A percentile compares a stretch with the other conserved stretches of the same genome.
Evolutionary conservation across 2,113 vertebrate genomes (phyloP).

Genomic region (Pelusios castaneus): DNA sequence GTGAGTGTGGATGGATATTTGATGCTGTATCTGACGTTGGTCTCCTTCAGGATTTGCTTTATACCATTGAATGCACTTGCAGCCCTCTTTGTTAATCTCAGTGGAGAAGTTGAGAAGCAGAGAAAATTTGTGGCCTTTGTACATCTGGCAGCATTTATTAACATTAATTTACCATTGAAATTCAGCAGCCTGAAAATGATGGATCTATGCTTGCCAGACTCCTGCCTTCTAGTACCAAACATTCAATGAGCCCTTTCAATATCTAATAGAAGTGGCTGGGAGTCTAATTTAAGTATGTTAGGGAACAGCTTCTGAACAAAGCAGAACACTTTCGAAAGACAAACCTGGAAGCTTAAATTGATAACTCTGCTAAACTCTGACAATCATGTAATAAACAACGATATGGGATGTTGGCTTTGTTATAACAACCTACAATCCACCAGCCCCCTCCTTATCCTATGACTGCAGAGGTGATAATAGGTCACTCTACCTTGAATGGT

Average conservation of each 20-base stretch:
- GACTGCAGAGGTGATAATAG: background rate
- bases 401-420: background rate
- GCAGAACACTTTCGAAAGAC: background rate
- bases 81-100: too few relatives aligned
- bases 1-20: too few relatives aligned
- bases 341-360: background rate
- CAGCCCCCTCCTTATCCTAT: background rate
- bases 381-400: background rate
- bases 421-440: background rate
- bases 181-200: background rate
- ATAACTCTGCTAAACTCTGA: background rate
- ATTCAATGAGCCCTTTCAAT: background rate
- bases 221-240: background rate
- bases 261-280: background rate
- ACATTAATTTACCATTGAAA: background rate
- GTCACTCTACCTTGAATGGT: background rate
- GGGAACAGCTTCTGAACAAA: background rate
- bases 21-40: too few relatives aligned
- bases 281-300: background rate
- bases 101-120: too few relatives aligned
- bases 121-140: too few relatives aligned
- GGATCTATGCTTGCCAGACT: background rate
- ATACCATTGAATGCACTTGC: too few relatives aligned
- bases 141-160: background rate
- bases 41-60: too few relatives aligned